Evolutionary conservation across 2,888 invertebrate genomes (phyloP), one percentile per base, ranked within the genome.

Genomic region (Drosophila picticornis): DNA sequence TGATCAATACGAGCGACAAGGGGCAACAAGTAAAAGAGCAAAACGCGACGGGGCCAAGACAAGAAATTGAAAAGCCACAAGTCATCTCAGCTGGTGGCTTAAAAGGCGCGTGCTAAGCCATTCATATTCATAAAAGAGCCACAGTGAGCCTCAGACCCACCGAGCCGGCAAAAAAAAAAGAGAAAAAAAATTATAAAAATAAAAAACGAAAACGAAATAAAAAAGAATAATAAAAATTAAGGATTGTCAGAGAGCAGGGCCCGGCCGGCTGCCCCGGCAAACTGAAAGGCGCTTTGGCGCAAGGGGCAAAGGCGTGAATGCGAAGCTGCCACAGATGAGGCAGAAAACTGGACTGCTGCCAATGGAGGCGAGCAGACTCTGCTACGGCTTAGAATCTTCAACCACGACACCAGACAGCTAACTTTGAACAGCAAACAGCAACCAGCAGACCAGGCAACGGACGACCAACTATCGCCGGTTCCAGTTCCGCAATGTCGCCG

Each of bases 21-120:
- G 56, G 63, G 72, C 69, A 75, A 82, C 84, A 85, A 83, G 83
- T 68, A 72, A 83, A 69, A 81, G 72, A 80, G 75, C 74, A 72
- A 68, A 71, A 64, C 63, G 52, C 66, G 69, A 62, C 59, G 69
- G 69, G 69, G 68, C 69, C 53, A 67, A 71, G 65, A 63, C 78
- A 79, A 88, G 83, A 90, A 85, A 85, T 83, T 87, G 89, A 90
- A 87, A 87, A 90, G 81, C 82, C 86, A 84, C 90, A 90, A 88
- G 90, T 88, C 90, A 90, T 88, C 90, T 90, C 88, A 90, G 88
- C 90, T 88, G 88, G 88, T 90, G 90, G 88, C 87, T 90, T 90
- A 85, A 87, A 88, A 90, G 88, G 90, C 88, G 88, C 88, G 88
- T 88, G 88, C 88, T 88, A 90, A 88, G 88, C 88, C 88, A 88